Evolutionary conservation across 2,113 vertebrate species (phyloP), one percentile per base, ranked within the genome.

Genomic region (Epinephelus fuscoguttatus): DNA sequence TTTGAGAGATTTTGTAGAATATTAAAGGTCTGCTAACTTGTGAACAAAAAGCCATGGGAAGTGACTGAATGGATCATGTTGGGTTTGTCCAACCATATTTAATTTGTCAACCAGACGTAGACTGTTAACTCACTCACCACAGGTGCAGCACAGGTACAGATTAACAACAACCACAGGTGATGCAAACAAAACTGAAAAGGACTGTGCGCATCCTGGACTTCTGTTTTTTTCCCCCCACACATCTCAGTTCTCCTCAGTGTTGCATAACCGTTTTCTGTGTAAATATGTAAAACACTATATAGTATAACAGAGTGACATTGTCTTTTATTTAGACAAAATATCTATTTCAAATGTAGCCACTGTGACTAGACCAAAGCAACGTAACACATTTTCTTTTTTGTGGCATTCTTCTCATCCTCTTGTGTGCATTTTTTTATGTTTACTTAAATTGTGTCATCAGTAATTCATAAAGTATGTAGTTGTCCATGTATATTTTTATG

Each of bases 311-410:
- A 93, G 89, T 87, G 79, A 95, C 88, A 82, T 89, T 85, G 88
- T 94, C 88, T 92, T 94, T 92, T 91, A 92, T 91, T 91, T 82
- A 93, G 87, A 86, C 89, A 90, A 90, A 88, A 80, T 90, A 91
- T 92, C 75, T 93, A 89, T 94, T 86, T 89, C 81, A 90, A 86
- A 94, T 92, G 84, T 96, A 94, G 93, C 91, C 95, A 95, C 94
- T 96, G 91, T 96, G 96, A 96, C 95, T 95, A 97, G 96, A 97
- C 97, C 96, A 96, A 97, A 97, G 96, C 94, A 95, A 96, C 90
- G 84, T 94, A 94, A 95, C 91, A 91, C 87, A 80, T 93, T 88
- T 86, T 70, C 86, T 84, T 87, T 84, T 93, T 66, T 86, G 42
- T 78, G 79, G 81, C 86, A 87, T 92, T 93, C 78, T 89, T 89